Evolutionary conservation across 53 echinoderm and acorn worm genomes (phyloP).

Genomic region (Glandiceps talaboti): DNA sequence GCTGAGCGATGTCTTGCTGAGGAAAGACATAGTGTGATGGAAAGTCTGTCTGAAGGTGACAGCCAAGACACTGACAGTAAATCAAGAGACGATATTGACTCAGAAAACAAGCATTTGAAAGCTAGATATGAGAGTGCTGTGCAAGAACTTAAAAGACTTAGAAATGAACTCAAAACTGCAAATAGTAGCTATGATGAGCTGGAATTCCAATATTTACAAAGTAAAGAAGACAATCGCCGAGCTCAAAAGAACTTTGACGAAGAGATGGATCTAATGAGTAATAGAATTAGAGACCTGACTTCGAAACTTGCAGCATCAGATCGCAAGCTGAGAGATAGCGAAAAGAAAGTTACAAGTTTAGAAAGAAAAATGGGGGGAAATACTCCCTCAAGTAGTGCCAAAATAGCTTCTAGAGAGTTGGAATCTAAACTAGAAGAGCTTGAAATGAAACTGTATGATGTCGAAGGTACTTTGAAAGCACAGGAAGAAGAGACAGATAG

Average conservation of each 20-base stretch:
- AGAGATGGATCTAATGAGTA: slow-evolving; percentile 85
- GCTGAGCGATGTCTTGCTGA: not conserved
- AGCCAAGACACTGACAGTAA: not conserved
- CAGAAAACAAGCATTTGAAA: slow-evolving; percentile 28
- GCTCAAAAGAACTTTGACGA: slow-evolving; percentile 25
- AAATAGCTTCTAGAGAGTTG: slow-evolving; percentile 31
- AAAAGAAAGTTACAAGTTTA: not conserved
- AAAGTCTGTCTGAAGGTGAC: no score
- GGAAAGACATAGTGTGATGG: not conserved
- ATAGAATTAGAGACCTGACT: slow-evolving; percentile 83
- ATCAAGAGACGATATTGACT: not conserved
- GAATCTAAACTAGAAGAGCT: slow-evolving; percentile 60
- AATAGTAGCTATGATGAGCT: slow-evolving; percentile 67
- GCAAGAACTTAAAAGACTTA: slow-evolving; percentile 60
- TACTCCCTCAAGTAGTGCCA: slow-evolving; percentile 13
- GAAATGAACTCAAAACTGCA: slow-evolving; percentile 46
- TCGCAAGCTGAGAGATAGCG: slow-evolving; percentile 73
- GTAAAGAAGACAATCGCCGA: slow-evolving; percentile 44
- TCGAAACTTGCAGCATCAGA: slow-evolving; percentile 69
- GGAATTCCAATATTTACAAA: slow-evolving; percentile 56
- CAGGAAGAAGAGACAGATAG: slow-evolving; percentile 53
- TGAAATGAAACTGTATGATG: slow-evolving; percentile 55
- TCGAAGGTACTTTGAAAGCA: slow-evolving; percentile 41
- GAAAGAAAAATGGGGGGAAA: slow-evolving; percentile 15
- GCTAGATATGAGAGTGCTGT: slow-evolving; percentile 47